phyloP scores from a whole-genome alignment of 2,113 vertebrate genomes.

The Podiceps cristatus region DNA sequence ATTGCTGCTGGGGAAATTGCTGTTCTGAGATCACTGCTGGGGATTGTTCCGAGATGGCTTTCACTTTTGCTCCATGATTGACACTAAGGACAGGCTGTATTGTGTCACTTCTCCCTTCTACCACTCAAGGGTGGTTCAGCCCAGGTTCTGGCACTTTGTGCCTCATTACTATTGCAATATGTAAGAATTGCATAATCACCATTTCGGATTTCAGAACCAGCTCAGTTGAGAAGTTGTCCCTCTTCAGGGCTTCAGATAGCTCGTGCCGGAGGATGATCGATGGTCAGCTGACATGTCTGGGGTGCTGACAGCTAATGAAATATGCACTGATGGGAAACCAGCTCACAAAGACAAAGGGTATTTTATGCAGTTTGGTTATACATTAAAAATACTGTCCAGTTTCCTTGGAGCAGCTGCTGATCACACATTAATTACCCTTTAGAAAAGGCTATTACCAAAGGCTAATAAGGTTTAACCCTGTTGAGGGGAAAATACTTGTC shows the following conservation, averaged over 20 bases:
- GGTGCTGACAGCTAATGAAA: not conserved
- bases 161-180: not conserved
- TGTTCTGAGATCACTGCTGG: no score
- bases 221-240: not conserved
- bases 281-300: not conserved
- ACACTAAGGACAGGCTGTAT: no score
- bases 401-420: not conserved
- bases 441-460: slow-evolving; percentile 30
- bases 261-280: not conserved
- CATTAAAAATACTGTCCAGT: not conserved
- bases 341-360: not conserved
- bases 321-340: not conserved
- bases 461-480: not conserved
- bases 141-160: not conserved
- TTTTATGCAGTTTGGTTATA: not conserved
- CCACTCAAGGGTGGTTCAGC: not conserved
- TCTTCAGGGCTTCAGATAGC: not conserved
- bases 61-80: no score
- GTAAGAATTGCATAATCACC: not conserved
- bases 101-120: not conserved
- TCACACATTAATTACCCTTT: slow-evolving; percentile 20
- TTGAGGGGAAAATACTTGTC: not conserved
- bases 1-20: no score
- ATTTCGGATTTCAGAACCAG: not conserved
- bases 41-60: no score